Percentiles rank a stretch among this genome's conserved stretches.
These are phyloP conservation scores for Neomonachus schauinslandi DNA, from an alignment of 2,113 vertebrate genomes.

Conservation along the genomic window DNA sequence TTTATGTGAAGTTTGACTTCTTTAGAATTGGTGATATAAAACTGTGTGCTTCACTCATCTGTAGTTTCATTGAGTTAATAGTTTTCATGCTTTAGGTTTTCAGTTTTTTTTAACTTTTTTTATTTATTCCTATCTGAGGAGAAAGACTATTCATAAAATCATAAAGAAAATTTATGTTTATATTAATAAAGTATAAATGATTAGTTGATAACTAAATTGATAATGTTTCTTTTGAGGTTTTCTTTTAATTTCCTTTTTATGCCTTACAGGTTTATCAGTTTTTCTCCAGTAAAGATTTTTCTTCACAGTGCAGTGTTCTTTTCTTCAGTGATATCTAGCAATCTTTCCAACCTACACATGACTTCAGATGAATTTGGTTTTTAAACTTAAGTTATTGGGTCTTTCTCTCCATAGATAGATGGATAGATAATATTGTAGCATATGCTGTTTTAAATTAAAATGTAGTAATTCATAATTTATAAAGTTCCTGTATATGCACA, in stretches of 20 bases:
- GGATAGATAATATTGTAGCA: not conserved
- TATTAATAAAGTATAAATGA: not conserved
- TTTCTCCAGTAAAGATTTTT: constrained; percentile 16
- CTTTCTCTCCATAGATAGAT: not conserved
- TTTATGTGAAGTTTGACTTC: constrained; percentile 27
- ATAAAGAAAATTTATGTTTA: constrained; percentile 32
- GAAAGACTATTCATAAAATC: not conserved
- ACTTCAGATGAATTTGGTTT: not conserved
- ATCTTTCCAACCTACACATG: not conserved
- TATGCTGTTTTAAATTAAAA: constrained; percentile 32
- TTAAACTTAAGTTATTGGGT: constrained; percentile 8
- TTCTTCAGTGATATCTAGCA: not conserved
- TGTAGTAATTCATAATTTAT: constrained; percentile 12
- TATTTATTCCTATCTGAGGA: constrained; percentile 27
- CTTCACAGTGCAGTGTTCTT: not conserved
- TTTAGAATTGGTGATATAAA: constrained; percentile 46
- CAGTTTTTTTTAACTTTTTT: not conserved
- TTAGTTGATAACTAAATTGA: constrained; percentile 8
- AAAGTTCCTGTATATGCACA: not conserved
- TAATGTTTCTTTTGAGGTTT: not conserved
- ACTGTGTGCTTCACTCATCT: not conserved
- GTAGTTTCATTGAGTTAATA: constrained; percentile 17
- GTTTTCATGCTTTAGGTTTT: not conserved
- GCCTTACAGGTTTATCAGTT: not conserved
- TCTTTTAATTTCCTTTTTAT: constrained; percentile 22